Evolutionary conservation across 2,888 invertebrate species (phyloP), one percentile per base, ranked within the genome.

Genomic region (Lasiommata megera): DNA sequence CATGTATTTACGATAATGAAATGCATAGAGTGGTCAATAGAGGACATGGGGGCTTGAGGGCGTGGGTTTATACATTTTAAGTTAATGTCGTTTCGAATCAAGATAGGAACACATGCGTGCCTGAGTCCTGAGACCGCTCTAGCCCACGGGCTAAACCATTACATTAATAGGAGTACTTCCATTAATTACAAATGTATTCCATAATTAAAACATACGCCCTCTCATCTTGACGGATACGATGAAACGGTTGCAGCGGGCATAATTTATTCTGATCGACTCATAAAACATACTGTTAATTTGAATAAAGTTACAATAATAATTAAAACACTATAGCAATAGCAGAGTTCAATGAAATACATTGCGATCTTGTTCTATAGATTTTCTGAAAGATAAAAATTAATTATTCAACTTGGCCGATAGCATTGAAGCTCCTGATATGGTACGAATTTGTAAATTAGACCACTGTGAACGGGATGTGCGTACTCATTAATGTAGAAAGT

Each of bases 401-500:
- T n/a, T 43, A 41, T 18, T 23, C 1, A 23, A 12, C 8, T 6
- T 31, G 6, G 16, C 31, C 11, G 31, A 14, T 28, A 46, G 28
- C 16, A 16, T 9, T 1, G 11, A 11, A 16, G 31, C 14, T 31
- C 29, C 41, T n/a, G 16, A 9, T 41, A 17, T 17, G 53, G 38
- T 38, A 9, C 36, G 37, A 48, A 56, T 36, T 36, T 31, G 54
- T 41, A 46, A 57, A 60, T 54, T 47, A 36, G 62, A 47, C 11
- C 73, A 71, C 62, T 62, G 64, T 68, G 73, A 77, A 74, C 78
- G 79, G 82, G 79, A 82, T 80, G 73, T 79, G 80, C 70, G 80
- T 69, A 72, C 82, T 82, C 82, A 78, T 84, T 87, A 80, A 76
- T 75, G 81, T 77, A 79, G 83, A 84, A 88, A 88, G 88, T 88